These are phyloP conservation scores for Cynoglossus semilaevis DNA, from an alignment of 2,113 vertebrate species.

Conservation along the genomic window DNA sequence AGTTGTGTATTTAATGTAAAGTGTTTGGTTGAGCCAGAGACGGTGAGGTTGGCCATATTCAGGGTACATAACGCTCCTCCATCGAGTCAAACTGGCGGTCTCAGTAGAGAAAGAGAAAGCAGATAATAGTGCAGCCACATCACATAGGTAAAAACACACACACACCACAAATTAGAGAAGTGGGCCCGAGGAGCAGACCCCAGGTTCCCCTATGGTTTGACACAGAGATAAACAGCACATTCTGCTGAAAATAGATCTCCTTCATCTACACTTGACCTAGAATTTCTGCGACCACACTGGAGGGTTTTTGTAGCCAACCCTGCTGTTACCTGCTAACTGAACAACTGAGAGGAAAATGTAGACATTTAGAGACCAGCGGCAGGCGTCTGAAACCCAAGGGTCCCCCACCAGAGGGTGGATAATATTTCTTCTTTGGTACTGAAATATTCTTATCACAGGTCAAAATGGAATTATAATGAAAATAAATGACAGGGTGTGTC, in stretches of 20 bases:
- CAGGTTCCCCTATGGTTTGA: conserved; percentile 56
- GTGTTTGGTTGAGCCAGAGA: conserved; percentile 40
- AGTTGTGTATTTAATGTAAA: conserved; percentile 51
- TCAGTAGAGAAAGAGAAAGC: conserved; percentile 20
- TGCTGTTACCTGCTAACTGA: conserved; percentile 62
- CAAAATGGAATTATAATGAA: conserved; percentile 69
- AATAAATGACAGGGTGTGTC: conserved; percentile 74
- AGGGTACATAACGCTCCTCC: conserved; percentile 32
- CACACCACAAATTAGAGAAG: conserved; percentile 62
- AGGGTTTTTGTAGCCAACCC: conserved; percentile 47
- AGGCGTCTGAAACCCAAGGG: conserved; percentile 15
- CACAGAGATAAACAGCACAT: conserved; percentile 62
- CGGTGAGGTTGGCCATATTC: conserved; percentile 26
- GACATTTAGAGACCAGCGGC: conserved; percentile 17
- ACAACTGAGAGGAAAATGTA: conserved; percentile 49
- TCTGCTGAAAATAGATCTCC: conserved; percentile 62
- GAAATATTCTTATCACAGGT: conserved; percentile 66
- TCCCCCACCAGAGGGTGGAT: conserved; percentile 21
- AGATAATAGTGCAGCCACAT: conserved; percentile 38
- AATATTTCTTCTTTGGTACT: conserved; percentile 31
- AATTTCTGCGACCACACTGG: conserved; percentile 57
- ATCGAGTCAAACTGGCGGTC: conserved; percentile 2
- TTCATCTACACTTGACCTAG: conserved; percentile 58
- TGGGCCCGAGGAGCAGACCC: conserved; percentile 53
- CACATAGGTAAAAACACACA: conserved; percentile 55